These are phyloP conservation scores for Austrofundulus limnaeus DNA, from an alignment of 2,113 vertebrate genomes.

Conservation along the genomic window DNA sequence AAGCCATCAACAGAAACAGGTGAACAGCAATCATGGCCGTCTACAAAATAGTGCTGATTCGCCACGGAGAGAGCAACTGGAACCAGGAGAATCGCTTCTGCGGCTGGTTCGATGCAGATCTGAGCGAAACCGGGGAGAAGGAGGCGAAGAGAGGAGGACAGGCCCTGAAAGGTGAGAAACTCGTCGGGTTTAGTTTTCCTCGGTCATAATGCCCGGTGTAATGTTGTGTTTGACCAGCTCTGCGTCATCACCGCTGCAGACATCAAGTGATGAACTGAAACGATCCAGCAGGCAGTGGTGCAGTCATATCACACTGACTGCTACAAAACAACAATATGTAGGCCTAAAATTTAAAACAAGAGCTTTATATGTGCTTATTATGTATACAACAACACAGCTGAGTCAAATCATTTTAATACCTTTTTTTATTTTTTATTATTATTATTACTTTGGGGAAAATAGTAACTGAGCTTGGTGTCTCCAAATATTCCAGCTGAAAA, in stretches of 20 bases:
- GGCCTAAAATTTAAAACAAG: too few species aligned
- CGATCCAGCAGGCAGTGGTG: constrained; percentile 1
- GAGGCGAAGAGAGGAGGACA: constrained; percentile 89
- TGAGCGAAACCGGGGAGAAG: constrained; percentile 86
- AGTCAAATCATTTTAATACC: too few species aligned
- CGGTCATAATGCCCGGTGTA: neutral
- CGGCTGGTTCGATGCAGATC: constrained; percentile 93
- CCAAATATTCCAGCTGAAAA: too few species aligned
- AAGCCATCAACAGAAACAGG: too few species aligned
- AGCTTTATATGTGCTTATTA: too few species aligned
- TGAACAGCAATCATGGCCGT: constrained; percentile 62
- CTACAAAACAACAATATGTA: neutral
- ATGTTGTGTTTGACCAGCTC: neutral
- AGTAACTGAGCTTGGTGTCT: too few species aligned
- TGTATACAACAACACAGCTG: too few species aligned
- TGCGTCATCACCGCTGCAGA: constrained; percentile 28
- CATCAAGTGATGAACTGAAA: constrained; percentile 10
- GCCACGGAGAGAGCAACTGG: constrained; percentile 94
- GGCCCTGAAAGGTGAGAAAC: constrained; percentile 79
- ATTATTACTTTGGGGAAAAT: too few species aligned
- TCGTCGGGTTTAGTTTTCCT: too few species aligned
- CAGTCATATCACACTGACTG: neutral
- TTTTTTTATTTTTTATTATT: too few species aligned
- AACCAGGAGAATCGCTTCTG: constrained; percentile 96
- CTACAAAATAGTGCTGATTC: constrained; percentile 88